Base-by-base conservation (phyloP, 2,888 invertebrate species). In the Cheiracanthium punctorium region DNA sequence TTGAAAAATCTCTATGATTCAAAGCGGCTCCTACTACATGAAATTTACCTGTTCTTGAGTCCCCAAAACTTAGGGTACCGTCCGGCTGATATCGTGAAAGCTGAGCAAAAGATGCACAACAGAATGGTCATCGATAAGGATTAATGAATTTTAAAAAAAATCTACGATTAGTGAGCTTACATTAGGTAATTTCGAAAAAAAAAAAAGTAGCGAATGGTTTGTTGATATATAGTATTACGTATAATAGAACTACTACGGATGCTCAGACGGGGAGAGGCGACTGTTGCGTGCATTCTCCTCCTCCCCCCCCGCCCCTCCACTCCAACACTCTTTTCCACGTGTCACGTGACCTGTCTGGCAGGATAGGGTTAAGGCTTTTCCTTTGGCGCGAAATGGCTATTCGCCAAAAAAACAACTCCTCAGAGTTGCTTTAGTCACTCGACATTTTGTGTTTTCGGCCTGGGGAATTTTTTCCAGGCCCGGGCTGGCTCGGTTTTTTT, bases 301-400 rank as follows among this genome's bases (percentile, higher is more conserved):
- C 75, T 77, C 73, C 41, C 58, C n/a, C n/a, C n/a, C n/a, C n/a
- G n/a, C n/a, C n/a, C n/a, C n/a, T n/a, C n/a, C n/a, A n/a, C n/a
- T n/a, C n/a, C n/a, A n/a, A n/a, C n/a, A n/a, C n/a, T 58, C 30
- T 52, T 48, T 73, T 41, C 32, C 41, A 43, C 64, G 33, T 43
- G 76, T 86, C 86, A 86, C 86, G 86, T 86, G 86, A 86, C 86
- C 74, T 75, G 86, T 86, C 86, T 86, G 86, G 86, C 86, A 86
- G 86, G 86, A 86, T 86, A 86, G 86, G 86, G 86, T 86, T 86
- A 76, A 85, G 79, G 65, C 84, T 79, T 85, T 79, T 84, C 77
- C 84, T 84, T 84, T 84, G 84, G 79, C 79, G 79, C 79, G 74
- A 79, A 85, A 85, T 85, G 84, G 84, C 79, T 52, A 24, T 69